Evolutionary conservation across 2,888 invertebrate species (phyloP), one percentile per base, ranked within the genome.

Genomic region (Aporophyla lueneburgensis): DNA sequence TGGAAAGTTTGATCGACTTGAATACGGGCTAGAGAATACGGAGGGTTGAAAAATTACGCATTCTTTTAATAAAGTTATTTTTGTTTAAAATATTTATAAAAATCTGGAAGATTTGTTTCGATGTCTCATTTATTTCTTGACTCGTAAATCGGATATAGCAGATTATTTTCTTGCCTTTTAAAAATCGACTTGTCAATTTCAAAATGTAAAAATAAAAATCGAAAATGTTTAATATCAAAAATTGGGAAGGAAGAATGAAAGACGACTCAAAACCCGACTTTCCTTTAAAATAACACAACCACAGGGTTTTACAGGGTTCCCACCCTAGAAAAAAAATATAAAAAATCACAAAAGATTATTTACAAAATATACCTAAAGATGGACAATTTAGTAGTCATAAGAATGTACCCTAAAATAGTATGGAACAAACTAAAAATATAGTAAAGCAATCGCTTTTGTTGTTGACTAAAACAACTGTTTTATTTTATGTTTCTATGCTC

Each of bases 1-100:
- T 87, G 79, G 81, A 87, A 83, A 87, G 71, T 87, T 88, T 87
- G 80, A 87, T 88, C 85, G 80, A 78, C 70, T 75, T 69, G 49
- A 75, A 74, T 73, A 81, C 51, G 61, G 72, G 69, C 71, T 74
- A 76, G 72, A 63, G 6, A 65, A 27, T 46, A 21, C 43, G 69
- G 66, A n/a, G 65, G 74, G 76, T 76, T 85, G 82, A 75, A 46
- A 67, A 74, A 77, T 87, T 78, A 82, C 80, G 77, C 72, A 78
- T 66, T 71, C 58, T 24, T 46, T 3, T 40, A 59, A 66, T 46
- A 14, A 71, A 43, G 14, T 53, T 40, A 27, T 16, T 77, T 59
- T 65, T 27, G 16, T 27, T 54, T 14, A 6, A 40, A n/a, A 49
- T 53, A 53, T 54, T 59, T 27, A 14, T 67, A 51, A 67, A 68